A percentile compares a stretch with the other conserved stretches of the same genome.
Evolutionary conservation across 1,140 invertebrate species (phyloP).

Genomic region (Phortica variegata): DNA sequence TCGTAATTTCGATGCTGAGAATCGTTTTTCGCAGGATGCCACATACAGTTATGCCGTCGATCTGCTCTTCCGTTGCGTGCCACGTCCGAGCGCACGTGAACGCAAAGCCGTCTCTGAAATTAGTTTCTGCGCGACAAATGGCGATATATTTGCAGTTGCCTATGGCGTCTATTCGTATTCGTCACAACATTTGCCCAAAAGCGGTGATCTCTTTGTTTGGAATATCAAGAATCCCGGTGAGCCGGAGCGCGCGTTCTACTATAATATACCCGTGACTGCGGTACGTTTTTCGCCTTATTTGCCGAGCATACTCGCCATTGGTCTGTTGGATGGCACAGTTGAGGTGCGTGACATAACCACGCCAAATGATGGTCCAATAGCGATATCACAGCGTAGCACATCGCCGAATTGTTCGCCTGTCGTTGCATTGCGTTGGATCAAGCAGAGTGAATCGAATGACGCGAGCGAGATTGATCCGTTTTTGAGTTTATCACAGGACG

Average conservation of each 20-base stretch:
- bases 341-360: conserved; percentile 69
- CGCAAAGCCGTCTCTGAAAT: conserved; percentile 61
- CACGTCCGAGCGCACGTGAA: conserved; percentile 20
- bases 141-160: conserved; percentile 67
- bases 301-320: conserved; percentile 74
- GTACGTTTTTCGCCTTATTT: conserved; percentile 70
- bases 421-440: conserved; percentile 64
- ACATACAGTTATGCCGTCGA: conserved; percentile 65
- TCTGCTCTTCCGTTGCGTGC: conserved; percentile 65
- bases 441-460: conserved; percentile 43
- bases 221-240: conserved; percentile 82
- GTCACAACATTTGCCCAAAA: conserved; percentile 29
- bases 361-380: conserved; percentile 56
- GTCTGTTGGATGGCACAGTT: conserved; percentile 76
- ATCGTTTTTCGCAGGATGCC: conserved; percentile 62
- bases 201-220: conserved; percentile 69
- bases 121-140: conserved; percentile 65
- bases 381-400: conserved; percentile 60
- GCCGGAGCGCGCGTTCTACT: conserved; percentile 73
- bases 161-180: conserved; percentile 64
- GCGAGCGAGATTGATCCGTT: conserved; percentile 57
- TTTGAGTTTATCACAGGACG: conserved; percentile 63
- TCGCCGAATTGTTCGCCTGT: conserved; percentile 66
- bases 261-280: conserved; percentile 69
- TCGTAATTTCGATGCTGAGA: conserved; percentile 39